Evolutionary conservation across 2,888 invertebrate species (phyloP).

Genomic region (Unio pictorum): DNA sequence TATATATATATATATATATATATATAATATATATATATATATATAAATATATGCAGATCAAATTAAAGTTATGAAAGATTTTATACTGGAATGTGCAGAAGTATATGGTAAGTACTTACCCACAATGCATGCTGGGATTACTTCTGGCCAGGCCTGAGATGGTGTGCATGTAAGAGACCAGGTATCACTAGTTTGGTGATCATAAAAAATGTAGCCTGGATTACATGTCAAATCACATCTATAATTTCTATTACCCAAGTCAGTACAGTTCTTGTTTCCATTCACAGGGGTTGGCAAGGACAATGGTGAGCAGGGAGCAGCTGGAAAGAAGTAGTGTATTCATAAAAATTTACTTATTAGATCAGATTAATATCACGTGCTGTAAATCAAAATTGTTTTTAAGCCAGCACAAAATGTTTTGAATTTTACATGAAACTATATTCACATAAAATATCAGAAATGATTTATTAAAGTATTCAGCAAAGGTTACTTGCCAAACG

Average conservation of each 20-base stretch:
- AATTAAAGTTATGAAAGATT: background rate
- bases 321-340: constrained; percentile 21
- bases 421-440: too few species aligned
- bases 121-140: constrained; percentile 27
- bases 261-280: constrained; percentile 18
- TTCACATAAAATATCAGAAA: too few species aligned
- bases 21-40: too few species aligned
- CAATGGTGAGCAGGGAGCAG: constrained; percentile 26
- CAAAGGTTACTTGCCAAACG: too few species aligned
- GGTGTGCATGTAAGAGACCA: constrained; percentile 25
- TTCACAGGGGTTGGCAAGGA: constrained; percentile 16
- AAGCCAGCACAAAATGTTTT: too few species aligned
- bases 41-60: background rate
- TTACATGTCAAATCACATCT: constrained; percentile 32
- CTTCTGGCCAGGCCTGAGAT: constrained; percentile 18
- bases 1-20: too few species aligned
- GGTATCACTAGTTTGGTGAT: constrained; percentile 7
- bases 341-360: background rate
- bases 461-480: too few species aligned
- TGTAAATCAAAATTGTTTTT: too few species aligned
- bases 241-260: constrained; percentile 16
- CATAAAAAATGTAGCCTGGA: constrained; percentile 25
- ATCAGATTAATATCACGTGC: too few species aligned
- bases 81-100: background rate
- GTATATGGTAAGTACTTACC: constrained; percentile 16